Base-by-base conservation (phyloP, 2,888 invertebrate species). In the Xylota segnis region DNA sequence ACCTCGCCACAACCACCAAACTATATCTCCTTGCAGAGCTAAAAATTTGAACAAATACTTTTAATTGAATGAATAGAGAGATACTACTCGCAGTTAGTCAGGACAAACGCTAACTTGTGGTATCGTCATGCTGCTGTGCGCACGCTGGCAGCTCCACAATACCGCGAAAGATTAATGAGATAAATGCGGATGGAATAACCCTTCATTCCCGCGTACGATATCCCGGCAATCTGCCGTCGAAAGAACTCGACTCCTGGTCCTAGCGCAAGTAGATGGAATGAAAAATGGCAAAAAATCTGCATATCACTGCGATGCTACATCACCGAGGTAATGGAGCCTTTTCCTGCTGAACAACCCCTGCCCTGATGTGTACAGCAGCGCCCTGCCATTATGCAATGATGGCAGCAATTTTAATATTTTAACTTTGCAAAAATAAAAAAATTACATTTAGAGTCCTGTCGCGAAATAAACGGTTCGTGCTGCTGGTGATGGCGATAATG, bases 131-230 rank as follows among this genome's bases (percentile, higher is more conserved):
- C 81, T 77, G 86, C 76, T 78, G 32, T 83, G 68, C 58, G 50
- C 43, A 47, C 37, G 68, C 52, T 76, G 81, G 81, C 84, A 86
- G 86, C 71, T 86, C 72, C 86, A 86, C 68, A 82, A 82, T 75
- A 77, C 86, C 86, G 82, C 86, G 86, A 86, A 86, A 86, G 86
- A 86, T 86, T 86, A 86, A 86, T 86, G 86, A 86, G 86, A 61
- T 77, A 72, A 86, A 72, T 86, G 56, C 82, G 81, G 68, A 86
- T 82, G 72, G 14, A 58, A 82, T 82, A 86, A 86, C 86, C 86
- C 86, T 86, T 86, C 82, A 52, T 65, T 34, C 63, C 7, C 16
- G 40, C 34, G 9, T n/a, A 50, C 52, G 16, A 72, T 74, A 68
- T 79, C 71, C 50, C 78, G 54, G 66, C 77, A 68, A 78, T 71